Evolutionary conservation across 1,140 invertebrate genomes (phyloP), one percentile per base, ranked within the genome.

Genomic region (Zaprionus gabonicus): DNA sequence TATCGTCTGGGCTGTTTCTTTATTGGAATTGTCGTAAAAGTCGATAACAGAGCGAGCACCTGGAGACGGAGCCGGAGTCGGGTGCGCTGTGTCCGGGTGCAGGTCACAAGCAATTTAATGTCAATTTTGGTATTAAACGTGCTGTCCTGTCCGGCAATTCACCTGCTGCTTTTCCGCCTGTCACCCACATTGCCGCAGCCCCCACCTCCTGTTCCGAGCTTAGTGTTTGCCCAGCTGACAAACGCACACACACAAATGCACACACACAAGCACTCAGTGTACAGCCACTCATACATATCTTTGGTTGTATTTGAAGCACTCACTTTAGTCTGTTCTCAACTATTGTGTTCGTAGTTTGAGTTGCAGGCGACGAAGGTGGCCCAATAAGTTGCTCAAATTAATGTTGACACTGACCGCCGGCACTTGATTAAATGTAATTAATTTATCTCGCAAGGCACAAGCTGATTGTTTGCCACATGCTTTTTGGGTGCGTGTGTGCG

Each of bases 91-190:
- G 20, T 25, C 17, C 72, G 65, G 57, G 71, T 81, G 64, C 79
- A 80, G 85, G 85, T 90, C 85, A 90, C 85, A 90, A 90, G 85
- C 85, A 90, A 90, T 90, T 90, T 90, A 90, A 90, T 90, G 85
- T 90, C 85, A 90, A 90, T 90, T 90, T 90, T 77, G 81, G 85
- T 90, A 90, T 90, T 90, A 90, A 90, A 85, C 85, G 86, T 90
- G 85, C 85, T 90, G 85, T 68, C 83, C 71, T 90, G 81, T 65
- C 83, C 76, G 58, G 68, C 80, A 83, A 75, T 81, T 88, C 84
- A 83, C 83, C 83, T 88, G 80, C 83, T 60, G 80, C 41, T 44
- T 17, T 62, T 71, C 44, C 67, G 68, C 46, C 58, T 78, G 81
- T 76, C 82, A 79, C 49, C 58, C 57, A 67, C 76, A 86, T 64